Conservation (phyloP, 2,113 vertebrate species). For the Pitta sordida region DNA sequence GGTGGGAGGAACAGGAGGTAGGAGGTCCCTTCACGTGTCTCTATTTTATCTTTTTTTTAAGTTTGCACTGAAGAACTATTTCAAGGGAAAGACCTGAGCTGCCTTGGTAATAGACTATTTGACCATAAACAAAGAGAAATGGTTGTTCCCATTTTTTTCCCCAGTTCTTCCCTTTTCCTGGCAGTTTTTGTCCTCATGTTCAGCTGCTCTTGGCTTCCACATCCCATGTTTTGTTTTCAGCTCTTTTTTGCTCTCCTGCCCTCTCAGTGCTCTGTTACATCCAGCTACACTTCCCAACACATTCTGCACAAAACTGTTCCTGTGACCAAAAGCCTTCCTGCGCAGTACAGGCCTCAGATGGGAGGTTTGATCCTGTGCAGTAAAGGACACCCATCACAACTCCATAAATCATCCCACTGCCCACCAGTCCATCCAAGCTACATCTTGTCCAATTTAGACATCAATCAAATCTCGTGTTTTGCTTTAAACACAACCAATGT, state of each 20-base stretch:
- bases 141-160: neutral
- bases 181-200: neutral
- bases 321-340: neutral
- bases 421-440: neutral
- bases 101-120: neutral
- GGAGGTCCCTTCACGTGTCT: neutral
- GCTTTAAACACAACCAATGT: neutral
- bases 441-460: neutral
- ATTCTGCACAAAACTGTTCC: neutral
- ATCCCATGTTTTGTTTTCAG: neutral
- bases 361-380: neutral
- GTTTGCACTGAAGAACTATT: neutral
- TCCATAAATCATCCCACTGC: neutral
- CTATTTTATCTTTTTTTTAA: neutral
- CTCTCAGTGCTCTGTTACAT: neutral
- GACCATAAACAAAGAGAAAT: neutral
- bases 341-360: neutral
- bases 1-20: neutral
- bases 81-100: neutral
- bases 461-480: neutral
- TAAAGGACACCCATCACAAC: neutral
- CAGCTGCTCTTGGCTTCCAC: neutral
- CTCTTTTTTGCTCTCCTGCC: neutral
- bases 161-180: neutral
- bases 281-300: neutral